phyloP scores from a whole-genome alignment of 1,140 invertebrate genomes.

The Whitmania pigra region DNA sequence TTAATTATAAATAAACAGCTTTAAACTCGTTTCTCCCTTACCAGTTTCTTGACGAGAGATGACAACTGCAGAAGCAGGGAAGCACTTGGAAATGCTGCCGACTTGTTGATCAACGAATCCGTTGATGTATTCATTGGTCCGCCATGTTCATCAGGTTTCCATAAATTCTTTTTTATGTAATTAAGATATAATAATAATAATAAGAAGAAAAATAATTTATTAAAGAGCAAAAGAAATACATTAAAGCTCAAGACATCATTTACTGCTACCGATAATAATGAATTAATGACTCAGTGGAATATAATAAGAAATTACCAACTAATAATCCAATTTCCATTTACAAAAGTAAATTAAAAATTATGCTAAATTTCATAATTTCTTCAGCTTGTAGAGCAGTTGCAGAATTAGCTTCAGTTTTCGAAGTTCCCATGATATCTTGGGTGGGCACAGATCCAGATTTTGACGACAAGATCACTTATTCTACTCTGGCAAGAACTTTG shows the following conservation, averaged over 20 bases:
- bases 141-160: conserved; percentile 22
- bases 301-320: too few relatives aligned
- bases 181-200: too few relatives aligned
- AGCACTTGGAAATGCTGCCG: conserved; percentile 18
- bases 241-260: too few relatives aligned
- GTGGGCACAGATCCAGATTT: conserved; percentile 20
- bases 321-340: too few relatives aligned
- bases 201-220: too few relatives aligned
- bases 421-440: conserved; percentile 18
- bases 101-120: conserved; percentile 23
- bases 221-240: too few relatives aligned
- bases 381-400: conserved; percentile 18
- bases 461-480: conserved; percentile 20
- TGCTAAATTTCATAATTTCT: too few relatives aligned
- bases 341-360: too few relatives aligned
- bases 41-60: conserved; percentile 21
- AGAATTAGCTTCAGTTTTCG: conserved; percentile 16
- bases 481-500: conserved; percentile 15
- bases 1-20: too few relatives aligned
- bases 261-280: too few relatives aligned
- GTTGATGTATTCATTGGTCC: conserved; percentile 25
- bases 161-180: too few relatives aligned
- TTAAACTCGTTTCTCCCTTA: neutral
- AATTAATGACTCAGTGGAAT: too few relatives aligned
- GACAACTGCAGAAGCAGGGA: conserved; percentile 23